A percentile compares a stretch with the other conserved stretches of the same genome.
Conservation (phyloP, 2,888 invertebrate genomes). For the Dasypogon diadema region DNA sequence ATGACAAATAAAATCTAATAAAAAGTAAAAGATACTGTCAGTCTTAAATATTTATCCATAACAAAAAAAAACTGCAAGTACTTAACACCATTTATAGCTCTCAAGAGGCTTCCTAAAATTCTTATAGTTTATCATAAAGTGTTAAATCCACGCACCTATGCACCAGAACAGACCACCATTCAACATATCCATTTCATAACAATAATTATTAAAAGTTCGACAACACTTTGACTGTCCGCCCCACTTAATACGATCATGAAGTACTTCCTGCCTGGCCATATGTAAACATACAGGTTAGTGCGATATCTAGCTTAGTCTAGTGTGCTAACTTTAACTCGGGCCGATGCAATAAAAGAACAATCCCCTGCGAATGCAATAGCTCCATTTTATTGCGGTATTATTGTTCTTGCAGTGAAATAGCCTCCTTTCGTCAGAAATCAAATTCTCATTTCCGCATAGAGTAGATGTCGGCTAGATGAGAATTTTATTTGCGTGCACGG, state of each 20-base stretch:
- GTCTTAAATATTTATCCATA: no score
- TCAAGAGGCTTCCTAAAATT: no score
- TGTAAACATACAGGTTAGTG: slow-evolving; percentile 15
- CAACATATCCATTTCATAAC: neutral
- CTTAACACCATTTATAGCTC: no score
- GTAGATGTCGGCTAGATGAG: slow-evolving; percentile 15
- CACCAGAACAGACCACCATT: no score
- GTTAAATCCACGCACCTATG: no score
- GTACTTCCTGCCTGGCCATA: slow-evolving; percentile 12
- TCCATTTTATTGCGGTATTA: neutral
- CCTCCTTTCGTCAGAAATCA: slow-evolving; percentile 10
- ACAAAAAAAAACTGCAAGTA: no score
- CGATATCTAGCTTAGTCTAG: neutral
- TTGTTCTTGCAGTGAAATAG: neutral
- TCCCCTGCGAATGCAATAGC: slow-evolving; percentile 1
- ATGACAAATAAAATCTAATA: no score
- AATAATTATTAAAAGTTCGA: neutral
- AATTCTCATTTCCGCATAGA: slow-evolving; percentile 33
- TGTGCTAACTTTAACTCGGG: slow-evolving; percentile 12
- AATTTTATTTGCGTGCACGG: slow-evolving; percentile 8
- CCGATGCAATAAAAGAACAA: neutral
- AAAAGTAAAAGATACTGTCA: no score
- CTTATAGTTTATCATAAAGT: no score
- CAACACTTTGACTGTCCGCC: neutral
- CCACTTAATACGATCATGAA: slow-evolving; percentile 4